Evolutionary conservation across 2,113 vertebrate species (phyloP).

Genomic region (Sporophila hypoxantha): DNA sequence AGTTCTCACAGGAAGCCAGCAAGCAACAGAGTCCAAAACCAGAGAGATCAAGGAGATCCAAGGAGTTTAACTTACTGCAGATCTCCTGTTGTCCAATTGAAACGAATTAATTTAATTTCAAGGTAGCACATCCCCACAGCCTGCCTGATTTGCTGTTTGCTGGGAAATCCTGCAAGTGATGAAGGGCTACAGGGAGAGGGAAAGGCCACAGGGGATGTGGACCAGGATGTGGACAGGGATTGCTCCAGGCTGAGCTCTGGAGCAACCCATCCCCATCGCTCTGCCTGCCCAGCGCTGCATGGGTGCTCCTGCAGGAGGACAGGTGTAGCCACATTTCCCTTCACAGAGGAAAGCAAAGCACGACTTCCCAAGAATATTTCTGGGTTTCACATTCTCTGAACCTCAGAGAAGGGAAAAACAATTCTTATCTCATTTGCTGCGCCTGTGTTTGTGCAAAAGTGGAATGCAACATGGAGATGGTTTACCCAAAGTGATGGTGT

Average conservation of each 20-base stretch:
- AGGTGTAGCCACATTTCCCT: too few relatives aligned
- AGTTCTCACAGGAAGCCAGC: neutral
- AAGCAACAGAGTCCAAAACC: neutral
- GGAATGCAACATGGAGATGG: too few relatives aligned
- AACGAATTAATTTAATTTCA: neutral
- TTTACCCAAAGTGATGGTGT: too few relatives aligned
- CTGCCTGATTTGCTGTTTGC: neutral
- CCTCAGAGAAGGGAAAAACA: too few relatives aligned
- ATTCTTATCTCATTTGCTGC: too few relatives aligned
- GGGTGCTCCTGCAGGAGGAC: neutral
- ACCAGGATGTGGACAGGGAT: neutral
- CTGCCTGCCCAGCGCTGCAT: neutral
- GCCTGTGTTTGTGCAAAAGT: too few relatives aligned
- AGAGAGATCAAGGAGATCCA: neutral
- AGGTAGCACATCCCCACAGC: neutral
- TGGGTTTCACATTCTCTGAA: too few relatives aligned
- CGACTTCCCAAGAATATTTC: too few relatives aligned
- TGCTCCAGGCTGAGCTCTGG: neutral
- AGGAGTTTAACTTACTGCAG: neutral
- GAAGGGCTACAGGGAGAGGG: neutral
- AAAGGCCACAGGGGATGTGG: neutral
- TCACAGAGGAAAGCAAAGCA: too few relatives aligned
- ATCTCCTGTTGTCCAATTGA: neutral
- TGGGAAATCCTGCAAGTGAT: neutral
- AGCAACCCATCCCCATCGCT: neutral